These are phyloP conservation scores for Meghimatium bilineatum DNA, from an alignment of 2,888 invertebrate genomes.

Conservation along the genomic window DNA sequence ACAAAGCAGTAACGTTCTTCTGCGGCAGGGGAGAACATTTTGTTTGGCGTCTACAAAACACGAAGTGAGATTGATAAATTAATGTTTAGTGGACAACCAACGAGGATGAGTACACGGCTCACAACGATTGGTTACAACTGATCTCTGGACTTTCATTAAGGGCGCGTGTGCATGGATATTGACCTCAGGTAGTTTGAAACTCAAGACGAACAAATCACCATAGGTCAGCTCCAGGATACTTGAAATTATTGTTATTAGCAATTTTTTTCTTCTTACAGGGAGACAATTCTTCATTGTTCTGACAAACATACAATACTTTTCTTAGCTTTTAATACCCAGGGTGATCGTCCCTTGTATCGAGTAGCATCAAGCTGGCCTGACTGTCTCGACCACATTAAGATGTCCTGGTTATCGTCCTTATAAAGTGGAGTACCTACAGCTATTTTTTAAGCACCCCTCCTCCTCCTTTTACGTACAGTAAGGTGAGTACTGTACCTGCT, in stretches of 20 bases:
- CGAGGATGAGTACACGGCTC: not conserved
- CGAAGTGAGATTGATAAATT: slow-evolving; percentile 9
- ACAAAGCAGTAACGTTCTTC: not conserved
- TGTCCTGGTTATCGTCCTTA: not conserved
- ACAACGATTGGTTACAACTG: not conserved
- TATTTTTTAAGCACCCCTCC: not conserved
- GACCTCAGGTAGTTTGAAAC: not conserved
- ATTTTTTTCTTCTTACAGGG: not conserved
- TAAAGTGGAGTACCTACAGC: not conserved
- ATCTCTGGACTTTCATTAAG: slow-evolving; percentile 8
- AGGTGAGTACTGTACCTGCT: not conserved
- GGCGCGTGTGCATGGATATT: slow-evolving; percentile 17
- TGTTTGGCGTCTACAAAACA: not conserved
- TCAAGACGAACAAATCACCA: not conserved
- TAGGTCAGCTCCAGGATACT: not conserved
- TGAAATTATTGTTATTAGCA: not conserved
- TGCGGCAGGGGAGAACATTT: not conserved
- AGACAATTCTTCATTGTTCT: not conserved
- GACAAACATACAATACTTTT: not conserved
- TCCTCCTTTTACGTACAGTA: not conserved
- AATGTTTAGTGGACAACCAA: slow-evolving; percentile 1
- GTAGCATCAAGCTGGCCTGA: not conserved
- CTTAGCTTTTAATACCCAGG: not conserved
- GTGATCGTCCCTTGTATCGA: not conserved
- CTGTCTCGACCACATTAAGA: slow-evolving; percentile 3